phyloP scores from a whole-genome alignment of 2,113 vertebrate genomes.

The Aviceda subcristata region DNA sequence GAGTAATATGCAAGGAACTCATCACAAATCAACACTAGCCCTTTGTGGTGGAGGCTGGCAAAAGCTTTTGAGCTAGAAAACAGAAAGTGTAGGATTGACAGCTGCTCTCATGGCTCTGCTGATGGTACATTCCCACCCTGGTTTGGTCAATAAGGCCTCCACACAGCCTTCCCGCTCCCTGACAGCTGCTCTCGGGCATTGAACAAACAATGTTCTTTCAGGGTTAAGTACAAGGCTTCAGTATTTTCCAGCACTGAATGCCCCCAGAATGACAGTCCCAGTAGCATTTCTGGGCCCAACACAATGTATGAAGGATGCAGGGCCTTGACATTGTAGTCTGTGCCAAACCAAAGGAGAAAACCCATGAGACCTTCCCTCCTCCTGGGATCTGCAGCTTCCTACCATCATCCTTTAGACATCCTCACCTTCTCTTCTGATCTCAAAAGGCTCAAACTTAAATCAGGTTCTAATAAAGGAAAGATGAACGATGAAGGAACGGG shows the following conservation, averaged over 20 bases:
- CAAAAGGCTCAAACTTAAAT: not conserved
- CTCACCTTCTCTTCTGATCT: not conserved
- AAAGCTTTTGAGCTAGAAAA: not conserved
- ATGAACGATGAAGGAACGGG: not conserved
- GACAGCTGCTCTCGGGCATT: not conserved
- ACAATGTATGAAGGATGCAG: not conserved
- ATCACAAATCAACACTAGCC: not conserved
- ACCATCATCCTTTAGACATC: not conserved
- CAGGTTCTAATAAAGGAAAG: not conserved
- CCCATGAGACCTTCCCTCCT: not conserved
- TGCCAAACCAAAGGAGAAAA: not conserved
- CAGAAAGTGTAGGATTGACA: fast-evolving
- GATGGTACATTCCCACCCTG: not conserved
- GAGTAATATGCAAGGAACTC: not conserved
- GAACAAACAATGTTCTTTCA: not conserved
- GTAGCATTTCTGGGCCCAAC: not conserved
- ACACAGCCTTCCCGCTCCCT: not conserved
- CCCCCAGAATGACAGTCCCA: not conserved
- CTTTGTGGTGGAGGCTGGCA: not conserved
- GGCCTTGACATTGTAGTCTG: not conserved
- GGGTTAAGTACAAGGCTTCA: not conserved
- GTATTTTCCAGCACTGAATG: not conserved
- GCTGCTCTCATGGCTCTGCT: not conserved
- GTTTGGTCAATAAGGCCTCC: not conserved
- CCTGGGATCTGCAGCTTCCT: not conserved